Base-by-base conservation (phyloP, 2,797 vertebrate genomes). In the Sphenopsis melanotis region DNA sequence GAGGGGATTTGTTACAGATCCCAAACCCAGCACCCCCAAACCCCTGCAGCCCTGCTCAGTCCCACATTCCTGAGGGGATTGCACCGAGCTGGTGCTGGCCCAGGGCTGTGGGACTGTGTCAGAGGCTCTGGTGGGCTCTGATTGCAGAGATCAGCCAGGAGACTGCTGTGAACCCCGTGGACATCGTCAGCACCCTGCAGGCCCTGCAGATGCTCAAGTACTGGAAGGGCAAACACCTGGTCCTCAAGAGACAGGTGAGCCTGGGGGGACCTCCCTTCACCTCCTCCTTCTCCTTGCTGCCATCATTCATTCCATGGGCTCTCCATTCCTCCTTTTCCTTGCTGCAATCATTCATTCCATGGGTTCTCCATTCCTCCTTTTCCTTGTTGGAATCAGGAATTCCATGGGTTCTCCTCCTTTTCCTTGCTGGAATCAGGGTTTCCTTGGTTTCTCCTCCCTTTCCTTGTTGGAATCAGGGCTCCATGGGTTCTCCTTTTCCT, bases 171-270 rank as follows among this genome's bases (percentile, higher is more conserved):
- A 99, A 99, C 96, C 99, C 99, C 0, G 99, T 99, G 55, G 99
- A 99, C 98, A 99, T 99, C 3, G 99, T 99, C 83, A 99, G 99
- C 98, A 99, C 99, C 2, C 98, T 99, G 97, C 99, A 99, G 98
- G 99, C 99, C 7, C 99, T 99, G 76, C 99, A 99, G 98, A 99
- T 99, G 99, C 98, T 99, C 44, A 99, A 99, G 89, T 99, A 99
- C 93, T 99, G 99, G 99, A 99, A 99, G 94, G 99, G 99, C 87
- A 99, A 99, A 70, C 99, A 99, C 96, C 97, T 99, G 86, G 99
- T 99, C 76, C 97, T 99, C 85, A 99, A 99, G 95, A 98, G 99
- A 98, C 99, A 99, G 80, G 80, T 83, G 50, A 72, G 80, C 39
- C 32, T 60, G 76, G 46, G 5, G 56, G 2, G 4, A 2, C 18